These are phyloP conservation scores for Aphodius sticticus DNA, from an alignment of 2,888 invertebrate species.

Conservation along the genomic window DNA sequence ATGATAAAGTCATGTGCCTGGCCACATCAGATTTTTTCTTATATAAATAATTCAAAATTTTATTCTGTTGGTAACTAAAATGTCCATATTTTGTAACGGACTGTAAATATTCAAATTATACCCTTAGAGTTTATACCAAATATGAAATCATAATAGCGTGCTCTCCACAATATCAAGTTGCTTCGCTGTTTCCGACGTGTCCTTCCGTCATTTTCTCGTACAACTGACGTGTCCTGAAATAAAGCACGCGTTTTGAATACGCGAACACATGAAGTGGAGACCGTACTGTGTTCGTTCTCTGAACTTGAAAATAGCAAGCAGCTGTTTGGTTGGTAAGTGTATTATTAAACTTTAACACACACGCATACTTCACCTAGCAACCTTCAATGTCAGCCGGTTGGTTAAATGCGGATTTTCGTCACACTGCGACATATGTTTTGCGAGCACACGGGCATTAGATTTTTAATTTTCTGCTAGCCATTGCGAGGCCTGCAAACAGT, in stretches of 20 bases:
- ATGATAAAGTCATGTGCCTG: too few species aligned
- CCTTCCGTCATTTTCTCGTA: too few species aligned
- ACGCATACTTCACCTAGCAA: background rate
- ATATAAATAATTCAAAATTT: too few species aligned
- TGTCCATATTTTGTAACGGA: too few species aligned
- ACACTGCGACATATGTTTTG: background rate
- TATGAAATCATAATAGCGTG: too few species aligned
- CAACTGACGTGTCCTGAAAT: background rate
- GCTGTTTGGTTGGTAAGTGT: background rate
- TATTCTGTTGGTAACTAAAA: too few species aligned
- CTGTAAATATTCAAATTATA: too few species aligned
- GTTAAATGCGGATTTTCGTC: background rate
- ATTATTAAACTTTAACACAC: background rate
- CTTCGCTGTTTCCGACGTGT: too few species aligned
- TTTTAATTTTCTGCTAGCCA: background rate
- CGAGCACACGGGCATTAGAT: background rate
- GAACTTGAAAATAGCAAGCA: slow-evolving; percentile 19
- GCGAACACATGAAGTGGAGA: background rate
- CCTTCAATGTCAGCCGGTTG: background rate
- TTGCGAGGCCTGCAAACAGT: background rate
- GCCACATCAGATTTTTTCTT: too few species aligned
- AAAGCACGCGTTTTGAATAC: background rate
- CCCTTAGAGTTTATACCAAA: too few species aligned
- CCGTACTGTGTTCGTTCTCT: background rate
- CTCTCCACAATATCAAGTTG: too few species aligned